phyloP scores from a whole-genome alignment of 2,888 invertebrate genomes.

The Andrena chrysosceles region DNA sequence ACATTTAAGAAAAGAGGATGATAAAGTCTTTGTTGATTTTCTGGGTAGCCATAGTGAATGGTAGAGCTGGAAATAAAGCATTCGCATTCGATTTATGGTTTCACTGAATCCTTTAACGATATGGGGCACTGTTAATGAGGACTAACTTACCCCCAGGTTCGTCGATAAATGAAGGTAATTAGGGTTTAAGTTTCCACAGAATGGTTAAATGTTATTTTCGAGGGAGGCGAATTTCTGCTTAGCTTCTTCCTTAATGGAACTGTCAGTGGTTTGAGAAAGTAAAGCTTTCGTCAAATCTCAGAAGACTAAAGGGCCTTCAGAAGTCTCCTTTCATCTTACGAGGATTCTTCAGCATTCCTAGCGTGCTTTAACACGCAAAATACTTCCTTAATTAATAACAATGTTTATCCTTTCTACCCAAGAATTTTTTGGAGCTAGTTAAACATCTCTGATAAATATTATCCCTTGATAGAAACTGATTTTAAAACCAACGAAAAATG shows the following conservation, averaged over 20 bases:
- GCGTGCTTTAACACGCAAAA: neutral
- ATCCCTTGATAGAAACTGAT: too few relatives aligned
- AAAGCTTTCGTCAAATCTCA: neutral
- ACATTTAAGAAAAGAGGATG: neutral
- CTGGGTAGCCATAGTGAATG: neutral
- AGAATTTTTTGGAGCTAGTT: neutral
- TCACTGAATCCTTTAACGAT: neutral
- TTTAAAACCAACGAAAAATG: too few relatives aligned
- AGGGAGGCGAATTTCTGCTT: conserved; percentile 11
- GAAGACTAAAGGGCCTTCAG: neutral
- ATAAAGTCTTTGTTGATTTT: conserved; percentile 14
- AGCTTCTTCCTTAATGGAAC: conserved; percentile 7
- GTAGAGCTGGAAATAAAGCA: conserved; percentile 5
- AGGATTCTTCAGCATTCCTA: neutral
- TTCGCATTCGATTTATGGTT: neutral
- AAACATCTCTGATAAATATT: neutral
- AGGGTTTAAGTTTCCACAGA: conserved; percentile 21
- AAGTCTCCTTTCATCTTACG: neutral
- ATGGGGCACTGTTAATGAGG: conserved; percentile 21
- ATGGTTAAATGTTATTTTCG: conserved; percentile 16
- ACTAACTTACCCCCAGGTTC: conserved; percentile 22
- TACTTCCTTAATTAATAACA: neutral
- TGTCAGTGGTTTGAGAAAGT: conserved; percentile 16
- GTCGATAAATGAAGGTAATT: conserved; percentile 22
- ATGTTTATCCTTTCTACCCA: neutral